Percentiles rank a stretch among this genome's conserved stretches.
These are phyloP conservation scores for Phataginus tetradactyla DNA, from an alignment of 2,797 vertebrate genomes.

Conservation along the genomic window DNA sequence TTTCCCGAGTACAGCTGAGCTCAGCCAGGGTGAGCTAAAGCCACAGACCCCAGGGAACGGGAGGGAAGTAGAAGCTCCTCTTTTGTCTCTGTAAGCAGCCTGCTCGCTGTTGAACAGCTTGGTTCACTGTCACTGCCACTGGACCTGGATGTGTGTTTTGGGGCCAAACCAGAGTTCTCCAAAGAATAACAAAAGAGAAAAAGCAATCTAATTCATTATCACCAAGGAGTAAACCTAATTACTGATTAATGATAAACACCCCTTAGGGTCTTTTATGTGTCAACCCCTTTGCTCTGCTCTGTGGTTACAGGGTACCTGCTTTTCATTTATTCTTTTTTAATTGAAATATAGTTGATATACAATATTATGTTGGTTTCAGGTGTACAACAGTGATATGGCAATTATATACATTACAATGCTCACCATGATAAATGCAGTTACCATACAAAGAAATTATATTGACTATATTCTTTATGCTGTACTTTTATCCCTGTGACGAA, in stretches of 20 bases:
- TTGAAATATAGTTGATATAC: too few relatives aligned
- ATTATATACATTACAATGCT: too few relatives aligned
- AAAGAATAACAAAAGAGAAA: constrained; percentile 41
- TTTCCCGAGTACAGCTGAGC: constrained; percentile 1
- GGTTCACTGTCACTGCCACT: not conserved
- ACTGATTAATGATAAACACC: not conserved
- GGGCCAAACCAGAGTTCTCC: constrained; percentile 7
- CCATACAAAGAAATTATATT: too few relatives aligned
- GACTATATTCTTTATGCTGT: too few relatives aligned
- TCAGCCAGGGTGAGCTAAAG: not conserved
- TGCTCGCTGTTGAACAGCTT: not conserved
- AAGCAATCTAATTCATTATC: not conserved
- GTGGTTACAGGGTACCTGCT: not conserved
- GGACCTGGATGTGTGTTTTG: not conserved
- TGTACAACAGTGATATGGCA: too few relatives aligned
- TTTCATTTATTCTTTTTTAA: not conserved
- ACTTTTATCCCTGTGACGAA: too few relatives aligned
- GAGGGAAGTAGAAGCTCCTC: not conserved
- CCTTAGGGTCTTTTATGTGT: not conserved
- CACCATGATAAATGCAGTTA: too few relatives aligned
- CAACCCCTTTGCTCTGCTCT: not conserved
- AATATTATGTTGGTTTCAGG: too few relatives aligned
- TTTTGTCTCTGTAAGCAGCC: not conserved
- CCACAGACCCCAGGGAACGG: not conserved
- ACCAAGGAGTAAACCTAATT: constrained; percentile 15